Percentiles rank a stretch among this genome's conserved stretches.
Evolutionary conservation across 2,888 invertebrate genomes (phyloP).

Genomic region (Drosophila hawaiiensis): DNA sequence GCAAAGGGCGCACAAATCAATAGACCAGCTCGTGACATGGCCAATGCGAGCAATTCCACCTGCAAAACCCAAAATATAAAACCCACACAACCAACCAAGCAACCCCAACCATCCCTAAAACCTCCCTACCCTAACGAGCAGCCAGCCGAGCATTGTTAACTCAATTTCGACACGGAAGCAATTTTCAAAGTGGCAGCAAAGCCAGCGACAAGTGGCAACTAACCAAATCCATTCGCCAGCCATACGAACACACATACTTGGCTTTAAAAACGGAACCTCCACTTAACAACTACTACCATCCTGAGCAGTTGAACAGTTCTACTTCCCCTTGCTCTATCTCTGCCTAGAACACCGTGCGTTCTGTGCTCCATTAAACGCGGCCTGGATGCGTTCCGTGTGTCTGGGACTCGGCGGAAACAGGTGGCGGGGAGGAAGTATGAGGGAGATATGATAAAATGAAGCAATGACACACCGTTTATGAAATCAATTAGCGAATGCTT

Average conservation of each 20-base stretch:
- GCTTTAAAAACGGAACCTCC: not conserved
- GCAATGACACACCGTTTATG: constrained; percentile 2
- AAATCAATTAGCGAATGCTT: constrained; percentile 36
- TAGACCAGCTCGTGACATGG: constrained; percentile 52
- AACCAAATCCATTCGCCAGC: constrained; percentile 2
- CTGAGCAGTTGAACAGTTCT: not conserved
- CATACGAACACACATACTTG: not conserved
- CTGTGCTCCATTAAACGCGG: constrained; percentile 51
- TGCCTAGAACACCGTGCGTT: not conserved
- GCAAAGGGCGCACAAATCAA: constrained; percentile 69
- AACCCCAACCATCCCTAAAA: not conserved
- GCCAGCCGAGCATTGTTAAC: constrained; percentile 68
- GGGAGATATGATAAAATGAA: not conserved
- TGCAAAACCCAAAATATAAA: constrained; percentile 14
- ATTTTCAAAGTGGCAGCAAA: constrained; percentile 55
- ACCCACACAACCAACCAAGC: not conserved
- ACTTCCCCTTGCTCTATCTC: not conserved
- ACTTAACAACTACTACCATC: not conserved
- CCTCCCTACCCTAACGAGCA: constrained; percentile 21
- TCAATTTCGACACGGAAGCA: constrained; percentile 80
- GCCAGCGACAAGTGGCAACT: constrained; percentile 57
- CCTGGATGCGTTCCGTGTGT: constrained; percentile 15
- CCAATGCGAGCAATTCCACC: constrained; percentile 48
- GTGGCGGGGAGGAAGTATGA: not conserved
- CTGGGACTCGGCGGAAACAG: not conserved